Conservation (phyloP, 2,888 invertebrate species). For the Icerya purchasi region DNA sequence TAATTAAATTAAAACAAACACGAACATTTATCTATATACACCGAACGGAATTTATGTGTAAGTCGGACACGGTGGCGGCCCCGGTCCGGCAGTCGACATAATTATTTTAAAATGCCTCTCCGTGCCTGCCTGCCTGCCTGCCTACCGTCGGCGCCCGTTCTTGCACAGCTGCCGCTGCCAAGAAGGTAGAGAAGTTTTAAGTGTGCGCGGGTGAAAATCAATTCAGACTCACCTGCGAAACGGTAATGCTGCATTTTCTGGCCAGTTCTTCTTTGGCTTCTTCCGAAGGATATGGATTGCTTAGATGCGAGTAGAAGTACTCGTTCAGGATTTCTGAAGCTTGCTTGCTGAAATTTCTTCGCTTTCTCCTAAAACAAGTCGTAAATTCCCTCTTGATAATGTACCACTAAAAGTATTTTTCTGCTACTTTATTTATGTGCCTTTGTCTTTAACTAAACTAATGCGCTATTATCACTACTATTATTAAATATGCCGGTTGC, state of each 20-base stretch:
- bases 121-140: no score
- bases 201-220: neutral
- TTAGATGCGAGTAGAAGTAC: constrained; percentile 98
- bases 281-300: constrained; percentile 98
- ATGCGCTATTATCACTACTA: no score
- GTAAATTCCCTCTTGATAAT: neutral
- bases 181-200: constrained; percentile 5
- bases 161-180: neutral
- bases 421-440: no score
- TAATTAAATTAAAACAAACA: neutral
- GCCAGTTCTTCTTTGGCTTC: constrained; percentile 99
- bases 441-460: no score
- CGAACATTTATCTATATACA: neutral
- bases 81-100: no score
- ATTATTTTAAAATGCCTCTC: no score
- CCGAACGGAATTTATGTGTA: neutral
- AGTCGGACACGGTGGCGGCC: no score
- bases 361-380: constrained; percentile 33
- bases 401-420: no score
- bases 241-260: constrained; percentile 95
- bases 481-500: no score
- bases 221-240: constrained; percentile 52
- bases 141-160: no score
- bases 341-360: constrained; percentile 98
- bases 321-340: constrained; percentile 98